Conservation (phyloP, 2,888 invertebrate species). For the Monopis laevigella region DNA sequence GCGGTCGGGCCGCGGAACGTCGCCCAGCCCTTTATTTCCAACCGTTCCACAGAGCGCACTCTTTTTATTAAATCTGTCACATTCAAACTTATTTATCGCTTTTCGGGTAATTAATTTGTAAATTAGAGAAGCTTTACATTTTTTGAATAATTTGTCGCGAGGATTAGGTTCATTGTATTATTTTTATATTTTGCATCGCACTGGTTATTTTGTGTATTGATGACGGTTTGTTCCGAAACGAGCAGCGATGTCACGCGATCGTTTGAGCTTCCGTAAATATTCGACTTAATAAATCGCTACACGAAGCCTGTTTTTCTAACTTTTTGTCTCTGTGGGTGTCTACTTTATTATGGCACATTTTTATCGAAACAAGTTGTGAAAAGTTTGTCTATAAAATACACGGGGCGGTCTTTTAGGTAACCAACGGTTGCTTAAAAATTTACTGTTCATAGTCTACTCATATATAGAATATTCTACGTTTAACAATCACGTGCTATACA, state of each 20-base stretch:
- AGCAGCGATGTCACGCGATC: constrained; percentile 4
- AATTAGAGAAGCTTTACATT: constrained; percentile 26
- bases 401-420: too few relatives aligned
- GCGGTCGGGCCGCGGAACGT: constrained; percentile 25
- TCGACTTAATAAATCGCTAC: constrained; percentile 1
- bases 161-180: constrained; percentile 42
- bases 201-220: background rate
- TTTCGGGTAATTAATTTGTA: constrained; percentile 53
- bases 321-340: too few relatives aligned
- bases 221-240: constrained; percentile 1
- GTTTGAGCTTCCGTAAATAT: constrained; percentile 1
- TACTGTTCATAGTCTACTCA: too few relatives aligned
- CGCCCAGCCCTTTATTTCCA: constrained; percentile 16
- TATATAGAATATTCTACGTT: too few relatives aligned
- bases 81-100: constrained; percentile 52
- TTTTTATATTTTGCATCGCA: constrained; percentile 10
- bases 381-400: too few relatives aligned
- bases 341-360: too few relatives aligned
- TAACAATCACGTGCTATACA: too few relatives aligned
- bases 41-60: constrained; percentile 44
- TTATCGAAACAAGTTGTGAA: too few relatives aligned
- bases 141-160: background rate
- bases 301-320: too few relatives aligned
- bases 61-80: constrained; percentile 49
- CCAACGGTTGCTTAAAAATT: too few relatives aligned